phyloP scores from a whole-genome alignment of 2,888 invertebrate species.

The Brachyptera putata region DNA sequence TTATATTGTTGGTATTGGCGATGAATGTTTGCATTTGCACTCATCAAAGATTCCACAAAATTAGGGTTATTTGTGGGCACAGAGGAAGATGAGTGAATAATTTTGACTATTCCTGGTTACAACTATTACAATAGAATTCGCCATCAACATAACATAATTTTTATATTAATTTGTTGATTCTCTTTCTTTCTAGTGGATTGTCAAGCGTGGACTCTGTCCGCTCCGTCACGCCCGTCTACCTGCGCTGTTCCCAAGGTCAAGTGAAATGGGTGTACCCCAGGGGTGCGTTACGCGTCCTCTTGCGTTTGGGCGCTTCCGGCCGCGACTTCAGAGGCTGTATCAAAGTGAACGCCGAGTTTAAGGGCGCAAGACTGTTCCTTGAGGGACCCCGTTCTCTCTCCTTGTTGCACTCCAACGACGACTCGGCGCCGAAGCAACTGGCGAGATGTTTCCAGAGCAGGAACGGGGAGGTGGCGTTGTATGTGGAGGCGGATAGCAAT shows the following conservation, averaged over 20 bases:
- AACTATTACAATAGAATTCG: too few species aligned
- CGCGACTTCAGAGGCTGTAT: slow-evolving; percentile 68
- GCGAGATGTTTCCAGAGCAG: slow-evolving; percentile 60
- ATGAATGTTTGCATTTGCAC: too few species aligned
- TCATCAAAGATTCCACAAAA: too few species aligned
- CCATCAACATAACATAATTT: too few species aligned
- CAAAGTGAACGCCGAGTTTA: slow-evolving; percentile 47
- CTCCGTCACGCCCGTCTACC: slow-evolving; percentile 71
- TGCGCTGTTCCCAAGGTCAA: slow-evolving; percentile 66
- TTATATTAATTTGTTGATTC: too few species aligned
- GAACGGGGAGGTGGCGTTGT: slow-evolving; percentile 60
- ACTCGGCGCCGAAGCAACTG: slow-evolving; percentile 41
- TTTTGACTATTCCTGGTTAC: too few species aligned
- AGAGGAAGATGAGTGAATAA: too few species aligned
- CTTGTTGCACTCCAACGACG: slow-evolving; percentile 55
- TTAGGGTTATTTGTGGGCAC: too few species aligned
- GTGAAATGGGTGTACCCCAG: slow-evolving; percentile 73
- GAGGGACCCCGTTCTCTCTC: slow-evolving; percentile 59
- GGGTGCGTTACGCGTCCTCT: slow-evolving; percentile 65
- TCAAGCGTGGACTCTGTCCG: slow-evolving; percentile 49
- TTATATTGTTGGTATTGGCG: too few species aligned
- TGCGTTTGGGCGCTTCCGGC: slow-evolving; percentile 55
- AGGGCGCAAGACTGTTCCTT: slow-evolving; percentile 55
- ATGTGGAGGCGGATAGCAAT: slow-evolving; percentile 52
- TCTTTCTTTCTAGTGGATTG: too few species aligned